Evolutionary conservation across 2,113 vertebrate species (phyloP).

Genomic region (Rhinolophus ferrumequinum): DNA sequence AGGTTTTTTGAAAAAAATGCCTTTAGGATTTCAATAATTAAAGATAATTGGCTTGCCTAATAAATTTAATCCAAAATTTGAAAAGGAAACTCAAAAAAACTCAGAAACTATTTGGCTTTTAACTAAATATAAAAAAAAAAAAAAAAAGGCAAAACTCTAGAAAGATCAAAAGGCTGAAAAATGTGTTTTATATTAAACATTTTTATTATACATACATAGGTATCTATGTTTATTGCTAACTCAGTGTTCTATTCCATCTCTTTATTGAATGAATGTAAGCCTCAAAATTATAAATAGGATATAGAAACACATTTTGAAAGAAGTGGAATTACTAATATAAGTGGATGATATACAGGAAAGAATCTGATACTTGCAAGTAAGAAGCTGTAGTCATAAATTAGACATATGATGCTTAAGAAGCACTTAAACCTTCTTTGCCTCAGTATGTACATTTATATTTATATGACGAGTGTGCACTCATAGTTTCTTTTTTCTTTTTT

Average conservation of each 20-base stretch:
- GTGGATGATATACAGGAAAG: not conserved
- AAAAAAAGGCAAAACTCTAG: not conserved
- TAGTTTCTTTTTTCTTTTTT: not conserved
- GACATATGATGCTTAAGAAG: not conserved
- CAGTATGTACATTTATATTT: not conserved
- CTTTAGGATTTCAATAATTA: not conserved
- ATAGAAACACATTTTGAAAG: not conserved
- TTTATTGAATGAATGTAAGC: not conserved
- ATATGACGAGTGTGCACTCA: not conserved
- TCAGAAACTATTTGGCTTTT: not conserved
- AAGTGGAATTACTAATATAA: constrained; percentile 27
- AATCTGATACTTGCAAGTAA: not conserved
- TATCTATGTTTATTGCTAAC: not conserved
- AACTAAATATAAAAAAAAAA: not conserved
- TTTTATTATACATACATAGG: not conserved
- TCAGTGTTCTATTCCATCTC: not conserved
- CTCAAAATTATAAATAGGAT: not conserved
- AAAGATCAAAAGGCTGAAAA: not conserved
- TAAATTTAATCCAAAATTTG: not conserved
- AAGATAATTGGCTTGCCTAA: not conserved
- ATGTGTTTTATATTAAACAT: not conserved
- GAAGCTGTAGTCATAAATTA: not conserved
- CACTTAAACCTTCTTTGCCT: not conserved
- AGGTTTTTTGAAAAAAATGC: not conserved
- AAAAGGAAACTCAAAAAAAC: not conserved